Evolutionary conservation across 1,140 invertebrate genomes (phyloP), one percentile per base, ranked within the genome.

Genomic region (Drosophila santomea): DNA sequence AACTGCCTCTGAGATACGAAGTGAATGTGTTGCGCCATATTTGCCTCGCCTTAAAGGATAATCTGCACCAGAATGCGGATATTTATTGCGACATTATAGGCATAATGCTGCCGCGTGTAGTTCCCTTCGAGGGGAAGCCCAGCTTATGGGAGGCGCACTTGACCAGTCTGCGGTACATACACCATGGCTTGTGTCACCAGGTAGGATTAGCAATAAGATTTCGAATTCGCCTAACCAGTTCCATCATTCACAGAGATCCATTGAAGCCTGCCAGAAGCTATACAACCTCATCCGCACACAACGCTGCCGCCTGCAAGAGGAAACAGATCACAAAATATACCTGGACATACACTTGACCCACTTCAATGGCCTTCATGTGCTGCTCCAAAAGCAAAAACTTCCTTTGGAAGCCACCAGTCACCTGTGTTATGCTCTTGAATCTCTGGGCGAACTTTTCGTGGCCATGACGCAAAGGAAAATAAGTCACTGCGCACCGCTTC

Each of bases 311-410:
- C 44, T 89, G 43, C 73, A 74, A 25, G 50, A 7, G n/a, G 60
- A 61, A n/a, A 11, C 44, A 0, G 69, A 89, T 35, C 68, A 78
- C 32, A 80, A 68, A 15, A n/a, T 58, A 3, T 89, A 80, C 20
- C 28, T 85, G n/a, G 66, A 51, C 23, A 89, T 89, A 1, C 84
- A 89, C 17, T 52, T 90, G 10, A 50, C 50, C 3, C 85, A 89
- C 55, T 48, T 89, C 1, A 74, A 59, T 35, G 58, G 51, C 8
- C 41, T 71, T 0, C 44, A 64, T 14, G 32, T 45, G n/a, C 62
- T 47, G 23, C 14, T 57, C 44, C 83, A 62, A 25, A 61, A 38
- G 36, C 45, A 72, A 38, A 15, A 14, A 4, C 39, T 74, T 23
- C 45, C 55, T 12, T 8, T 57, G 4, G 39, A 47, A 28, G 41